A percentile compares a stretch with the other conserved stretches of the same genome.
Conservation (phyloP, 2,888 invertebrate genomes). For the Pantelozetes paolii region DNA sequence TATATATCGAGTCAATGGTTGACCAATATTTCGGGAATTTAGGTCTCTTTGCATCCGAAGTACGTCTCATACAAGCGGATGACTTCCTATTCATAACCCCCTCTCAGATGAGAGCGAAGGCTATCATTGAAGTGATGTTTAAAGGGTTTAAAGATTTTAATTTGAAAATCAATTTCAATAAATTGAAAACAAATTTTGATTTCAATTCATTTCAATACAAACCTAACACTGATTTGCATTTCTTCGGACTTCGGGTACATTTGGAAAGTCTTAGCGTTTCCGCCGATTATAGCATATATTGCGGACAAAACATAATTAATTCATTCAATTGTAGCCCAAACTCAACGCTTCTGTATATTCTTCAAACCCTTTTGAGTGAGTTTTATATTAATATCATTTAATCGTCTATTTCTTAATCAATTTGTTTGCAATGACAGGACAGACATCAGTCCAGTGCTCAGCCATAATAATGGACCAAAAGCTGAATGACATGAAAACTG, state of each 20-base stretch:
- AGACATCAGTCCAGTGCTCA: background rate
- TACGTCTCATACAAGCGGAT: slow-evolving; percentile 32
- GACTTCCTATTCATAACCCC: slow-evolving; percentile 37
- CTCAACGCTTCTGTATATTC: background rate
- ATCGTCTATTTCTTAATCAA: background rate
- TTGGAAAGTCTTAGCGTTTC: background rate
- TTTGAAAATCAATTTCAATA: slow-evolving; percentile 18
- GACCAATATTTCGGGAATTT: slow-evolving; percentile 19
- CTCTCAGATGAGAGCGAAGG: slow-evolving; percentile 22
- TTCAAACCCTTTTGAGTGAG: slow-evolving; percentile 2
- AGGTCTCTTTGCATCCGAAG: background rate
- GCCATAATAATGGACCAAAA: background rate
- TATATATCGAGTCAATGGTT: slow-evolving; percentile 26
- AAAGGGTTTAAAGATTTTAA: slow-evolving; percentile 6
- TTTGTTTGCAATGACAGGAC: background rate
- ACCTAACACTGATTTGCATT: background rate
- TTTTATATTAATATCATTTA: background rate
- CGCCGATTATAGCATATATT: slow-evolving; percentile 10
- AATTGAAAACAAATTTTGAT: slow-evolving; percentile 26
- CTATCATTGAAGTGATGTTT: background rate
- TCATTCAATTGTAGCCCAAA: slow-evolving; percentile 28
- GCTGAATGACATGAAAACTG: background rate
- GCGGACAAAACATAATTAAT: background rate
- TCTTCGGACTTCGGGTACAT: slow-evolving; percentile 13
- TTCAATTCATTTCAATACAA: background rate